phyloP scores from a whole-genome alignment of 2,797 vertebrate species.

The Neoniphon sammara region DNA sequence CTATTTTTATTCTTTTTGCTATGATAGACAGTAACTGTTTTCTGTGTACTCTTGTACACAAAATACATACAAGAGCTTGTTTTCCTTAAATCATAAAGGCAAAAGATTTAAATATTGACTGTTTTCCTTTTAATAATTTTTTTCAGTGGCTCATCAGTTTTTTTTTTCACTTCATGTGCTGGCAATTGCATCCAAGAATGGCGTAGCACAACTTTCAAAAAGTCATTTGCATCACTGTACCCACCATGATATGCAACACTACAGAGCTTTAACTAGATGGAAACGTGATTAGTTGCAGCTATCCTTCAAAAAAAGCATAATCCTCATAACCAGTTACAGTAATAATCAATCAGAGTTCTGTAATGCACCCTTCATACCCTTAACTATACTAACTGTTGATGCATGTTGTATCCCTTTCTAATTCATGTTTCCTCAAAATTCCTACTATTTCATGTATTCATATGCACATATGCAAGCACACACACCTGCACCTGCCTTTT shows the following conservation, averaged over 20 bases:
- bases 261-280: background rate
- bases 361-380: background rate
- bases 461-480: background rate
- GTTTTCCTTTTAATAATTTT: background rate
- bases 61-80: background rate
- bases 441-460: background rate
- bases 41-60: background rate
- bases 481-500: conserved; percentile 4
- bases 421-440: background rate
- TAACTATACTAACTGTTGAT: too few species aligned
- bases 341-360: too few species aligned
- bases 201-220: too few species aligned
- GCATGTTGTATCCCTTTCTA: background rate
- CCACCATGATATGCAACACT: background rate
- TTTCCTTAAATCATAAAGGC: background rate
- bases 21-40: too few species aligned
- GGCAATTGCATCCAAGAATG: too few species aligned
- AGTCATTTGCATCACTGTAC: too few species aligned
- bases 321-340: too few species aligned
- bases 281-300: background rate
- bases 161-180: too few species aligned
- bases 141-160: background rate
- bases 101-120: background rate
- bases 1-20: too few species aligned
- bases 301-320: too few species aligned